phyloP scores from a whole-genome alignment of 2,113 vertebrate genomes.

The Ginglymostoma cirratum region DNA sequence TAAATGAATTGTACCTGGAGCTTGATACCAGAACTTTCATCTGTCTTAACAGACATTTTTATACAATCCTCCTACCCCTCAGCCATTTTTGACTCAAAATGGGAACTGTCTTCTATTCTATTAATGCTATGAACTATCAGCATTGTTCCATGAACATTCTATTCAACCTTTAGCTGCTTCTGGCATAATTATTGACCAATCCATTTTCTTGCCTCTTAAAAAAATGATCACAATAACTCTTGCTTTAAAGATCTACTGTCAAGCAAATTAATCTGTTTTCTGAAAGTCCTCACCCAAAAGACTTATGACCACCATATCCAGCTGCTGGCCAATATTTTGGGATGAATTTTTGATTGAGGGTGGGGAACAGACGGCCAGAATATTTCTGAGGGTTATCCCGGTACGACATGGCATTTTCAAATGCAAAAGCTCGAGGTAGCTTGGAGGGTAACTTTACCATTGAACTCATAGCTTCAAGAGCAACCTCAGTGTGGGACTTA shows the following conservation, averaged over 20 bases:
- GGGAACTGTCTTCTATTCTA: not conserved
- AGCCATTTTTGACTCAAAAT: not conserved
- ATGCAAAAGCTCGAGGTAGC: not conserved
- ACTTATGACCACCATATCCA: not conserved
- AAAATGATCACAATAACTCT: not conserved
- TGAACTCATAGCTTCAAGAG: not conserved
- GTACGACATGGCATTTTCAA: not conserved
- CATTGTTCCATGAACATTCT: not conserved
- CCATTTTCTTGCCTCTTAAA: not conserved
- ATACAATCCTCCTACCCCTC: not conserved
- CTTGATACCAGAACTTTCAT: not conserved
- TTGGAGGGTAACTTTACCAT: not conserved
- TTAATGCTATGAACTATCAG: not conserved
- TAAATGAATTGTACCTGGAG: not conserved
- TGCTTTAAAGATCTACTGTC: not conserved
- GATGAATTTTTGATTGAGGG: not conserved
- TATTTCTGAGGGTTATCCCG: not conserved
- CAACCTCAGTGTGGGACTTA: not conserved
- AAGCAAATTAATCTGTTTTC: not conserved
- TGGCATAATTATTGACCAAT: not conserved
- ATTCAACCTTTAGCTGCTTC: not conserved
- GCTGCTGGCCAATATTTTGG: not conserved
- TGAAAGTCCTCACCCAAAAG: not conserved
- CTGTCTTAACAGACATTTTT: no score
- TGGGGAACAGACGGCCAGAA: not conserved